These are phyloP conservation scores for Pentalonia nigronervosa DNA, from an alignment of 1,140 invertebrate genomes.

Conservation along the genomic window DNA sequence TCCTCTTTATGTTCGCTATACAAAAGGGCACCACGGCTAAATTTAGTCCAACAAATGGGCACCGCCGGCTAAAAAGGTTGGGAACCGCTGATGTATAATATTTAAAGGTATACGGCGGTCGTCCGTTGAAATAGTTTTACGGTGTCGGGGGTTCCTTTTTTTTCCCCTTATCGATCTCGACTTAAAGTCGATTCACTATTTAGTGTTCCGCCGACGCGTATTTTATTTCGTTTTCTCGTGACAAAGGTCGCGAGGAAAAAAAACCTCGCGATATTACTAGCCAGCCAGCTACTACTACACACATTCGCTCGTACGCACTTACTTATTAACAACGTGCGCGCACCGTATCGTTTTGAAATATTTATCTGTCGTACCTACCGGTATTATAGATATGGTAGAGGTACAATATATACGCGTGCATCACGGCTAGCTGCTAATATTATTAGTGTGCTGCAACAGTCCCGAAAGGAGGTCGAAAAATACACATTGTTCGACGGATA, in stretches of 20 bases:
- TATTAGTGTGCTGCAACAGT: neutral
- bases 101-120: neutral
- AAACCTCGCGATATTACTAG: neutral
- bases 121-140: neutral
- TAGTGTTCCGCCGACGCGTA: neutral
- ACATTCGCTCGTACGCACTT: neutral
- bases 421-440: neutral
- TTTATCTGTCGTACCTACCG: neutral
- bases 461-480: neutral
- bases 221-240: slow-evolving; percentile 1
- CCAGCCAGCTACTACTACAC: neutral
- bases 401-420: neutral
- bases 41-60: no score
- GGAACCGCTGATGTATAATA: neutral
- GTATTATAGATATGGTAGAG: neutral
- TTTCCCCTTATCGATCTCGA: neutral
- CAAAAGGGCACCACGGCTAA: no score
- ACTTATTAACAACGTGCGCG: neutral
- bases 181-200: slow-evolving; percentile 17
- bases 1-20: no score
- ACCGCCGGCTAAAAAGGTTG: no score
- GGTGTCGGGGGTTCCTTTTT: neutral
- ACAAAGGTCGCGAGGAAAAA: neutral
- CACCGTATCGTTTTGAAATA: slow-evolving; percentile 5
- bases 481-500: neutral